Conservation (phyloP, 2,113 vertebrate species). For the Gobio gobio region DNA sequence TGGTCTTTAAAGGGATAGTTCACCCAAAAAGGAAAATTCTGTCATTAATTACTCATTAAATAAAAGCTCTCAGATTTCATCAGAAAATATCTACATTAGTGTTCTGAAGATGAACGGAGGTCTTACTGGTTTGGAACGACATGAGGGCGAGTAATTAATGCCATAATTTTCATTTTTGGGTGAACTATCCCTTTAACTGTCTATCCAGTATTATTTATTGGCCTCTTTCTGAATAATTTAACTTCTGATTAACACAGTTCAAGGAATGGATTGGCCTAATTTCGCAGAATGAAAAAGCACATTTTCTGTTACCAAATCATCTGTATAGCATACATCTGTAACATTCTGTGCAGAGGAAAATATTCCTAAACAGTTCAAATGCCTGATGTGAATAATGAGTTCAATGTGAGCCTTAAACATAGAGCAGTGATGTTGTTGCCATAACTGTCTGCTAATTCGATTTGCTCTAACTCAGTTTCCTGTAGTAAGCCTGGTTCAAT, state of each 20-base stretch:
- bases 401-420: background rate
- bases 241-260: background rate
- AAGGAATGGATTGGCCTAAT: background rate
- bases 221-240: too few species aligned
- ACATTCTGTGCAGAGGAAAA: background rate
- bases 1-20: too few species aligned
- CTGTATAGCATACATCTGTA: background rate
- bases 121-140: too few species aligned
- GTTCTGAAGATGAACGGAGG: too few species aligned
- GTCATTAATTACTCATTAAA: too few species aligned
- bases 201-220: too few species aligned
- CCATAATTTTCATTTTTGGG: too few species aligned
- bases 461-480: conserved; percentile 34
- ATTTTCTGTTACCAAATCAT: background rate
- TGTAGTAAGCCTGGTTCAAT: background rate
- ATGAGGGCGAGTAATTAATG: too few species aligned
- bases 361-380: background rate
- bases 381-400: background rate
- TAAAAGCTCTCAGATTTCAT: too few species aligned
- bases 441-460: background rate
- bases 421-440: conserved; percentile 1
- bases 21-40: too few species aligned
- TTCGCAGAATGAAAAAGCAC: background rate
- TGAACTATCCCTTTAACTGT: too few species aligned
- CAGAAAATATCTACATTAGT: too few species aligned